These are phyloP conservation scores for Sepiola atlantica DNA, from an alignment of 2,888 invertebrate species.

Conservation along the genomic window DNA sequence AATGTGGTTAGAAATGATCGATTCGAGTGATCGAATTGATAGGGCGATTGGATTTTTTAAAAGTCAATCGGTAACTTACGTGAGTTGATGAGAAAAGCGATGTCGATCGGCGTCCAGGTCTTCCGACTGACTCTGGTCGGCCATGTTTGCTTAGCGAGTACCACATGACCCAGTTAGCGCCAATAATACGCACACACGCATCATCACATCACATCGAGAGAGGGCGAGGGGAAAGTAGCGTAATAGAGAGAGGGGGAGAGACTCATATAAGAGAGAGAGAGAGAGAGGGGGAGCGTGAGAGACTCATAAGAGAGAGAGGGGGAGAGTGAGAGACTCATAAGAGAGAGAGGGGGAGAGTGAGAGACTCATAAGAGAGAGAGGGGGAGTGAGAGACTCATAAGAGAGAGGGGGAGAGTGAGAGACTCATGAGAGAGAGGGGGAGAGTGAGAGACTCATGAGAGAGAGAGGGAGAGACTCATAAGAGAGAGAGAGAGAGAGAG, in stretches of 20 bases:
- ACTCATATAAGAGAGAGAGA: too few species aligned
- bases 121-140: constrained; percentile 45
- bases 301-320: too few species aligned
- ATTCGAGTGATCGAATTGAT: neutral
- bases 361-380: too few species aligned
- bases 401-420: too few species aligned
- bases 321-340: too few species aligned
- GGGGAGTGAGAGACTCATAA: too few species aligned
- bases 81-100: neutral
- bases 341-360: too few species aligned
- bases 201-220: neutral
- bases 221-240: neutral
- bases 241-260: neutral
- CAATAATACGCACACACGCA: constrained; percentile 6
- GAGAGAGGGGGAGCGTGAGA: too few species aligned
- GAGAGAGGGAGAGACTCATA: neutral
- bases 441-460: too few species aligned
- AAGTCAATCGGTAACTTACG: constrained; percentile 33
- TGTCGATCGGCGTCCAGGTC: constrained; percentile 44
- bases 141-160: constrained; percentile 45
- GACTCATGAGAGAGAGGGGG: too few species aligned
- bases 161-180: constrained; percentile 45
- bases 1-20: neutral
- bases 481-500: neutral
- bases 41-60: neutral